Conservation (phyloP, 1,140 invertebrate genomes). For the Artemia franciscana region DNA sequence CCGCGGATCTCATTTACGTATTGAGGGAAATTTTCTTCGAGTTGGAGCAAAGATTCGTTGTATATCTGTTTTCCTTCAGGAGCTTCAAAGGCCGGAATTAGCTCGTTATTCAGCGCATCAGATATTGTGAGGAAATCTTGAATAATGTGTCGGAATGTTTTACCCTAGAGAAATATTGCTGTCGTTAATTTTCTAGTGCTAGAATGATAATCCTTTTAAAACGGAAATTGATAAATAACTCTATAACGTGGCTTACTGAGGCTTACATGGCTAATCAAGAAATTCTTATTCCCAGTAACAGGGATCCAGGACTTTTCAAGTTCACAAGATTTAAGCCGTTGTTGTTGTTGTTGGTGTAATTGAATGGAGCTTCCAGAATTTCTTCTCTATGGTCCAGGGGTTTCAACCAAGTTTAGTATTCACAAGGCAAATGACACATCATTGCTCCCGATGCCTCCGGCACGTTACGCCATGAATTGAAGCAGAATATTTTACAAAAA, state of each 20-base stretch:
- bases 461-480: no score
- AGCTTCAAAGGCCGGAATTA: constrained; percentile 42
- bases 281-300: not conserved
- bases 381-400: no score
- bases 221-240: not conserved
- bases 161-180: constrained; percentile 41
- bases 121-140: constrained; percentile 36
- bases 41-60: constrained; percentile 38
- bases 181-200: not conserved
- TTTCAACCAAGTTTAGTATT: no score
- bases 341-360: not conserved
- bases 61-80: constrained; percentile 38
- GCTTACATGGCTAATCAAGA: no score
- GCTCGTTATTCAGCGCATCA: constrained; percentile 34
- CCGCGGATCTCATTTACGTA: constrained; percentile 61
- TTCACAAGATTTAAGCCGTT: not conserved
- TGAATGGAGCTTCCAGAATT: no score
- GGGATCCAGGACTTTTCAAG: not conserved
- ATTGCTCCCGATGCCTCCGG: no score
- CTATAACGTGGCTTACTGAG: not conserved
- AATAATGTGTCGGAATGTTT: constrained; percentile 45
- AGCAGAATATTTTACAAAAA: no score
- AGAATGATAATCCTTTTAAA: not conserved
- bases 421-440: no score
- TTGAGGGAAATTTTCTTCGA: constrained; percentile 44